Evolutionary conservation across 1,140 invertebrate species (phyloP).

Genomic region (Chlorops oryzae): DNA sequence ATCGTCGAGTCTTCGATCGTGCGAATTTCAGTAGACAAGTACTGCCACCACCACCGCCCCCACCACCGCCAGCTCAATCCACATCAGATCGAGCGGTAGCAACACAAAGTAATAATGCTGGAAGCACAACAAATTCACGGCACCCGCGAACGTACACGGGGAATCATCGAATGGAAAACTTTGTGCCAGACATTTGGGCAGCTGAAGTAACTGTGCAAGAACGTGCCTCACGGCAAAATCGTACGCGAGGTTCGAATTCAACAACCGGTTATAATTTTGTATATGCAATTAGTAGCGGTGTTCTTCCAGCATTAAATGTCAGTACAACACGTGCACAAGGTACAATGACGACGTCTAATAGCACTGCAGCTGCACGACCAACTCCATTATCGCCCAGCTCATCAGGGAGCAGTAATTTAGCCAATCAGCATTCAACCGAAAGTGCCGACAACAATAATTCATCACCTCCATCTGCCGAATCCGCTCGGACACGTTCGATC

Average conservation of each 20-base stretch:
- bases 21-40: too few species aligned
- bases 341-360: background rate
- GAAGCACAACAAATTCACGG: background rate
- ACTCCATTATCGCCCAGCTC: too few species aligned
- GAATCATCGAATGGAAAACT: conserved; percentile 20
- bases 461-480: too few species aligned
- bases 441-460: conserved; percentile 13
- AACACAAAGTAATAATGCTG: background rate
- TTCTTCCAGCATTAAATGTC: conserved; percentile 25
- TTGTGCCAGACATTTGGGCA: conserved; percentile 45
- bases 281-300: conserved; percentile 45
- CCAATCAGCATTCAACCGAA: conserved; percentile 16
- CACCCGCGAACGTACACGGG: conserved; percentile 1
- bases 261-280: conserved; percentile 42
- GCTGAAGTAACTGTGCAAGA: conserved; percentile 45
- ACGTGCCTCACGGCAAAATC: conserved; percentile 30
- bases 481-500: conserved; percentile 20
- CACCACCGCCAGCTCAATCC: background rate
- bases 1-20: too few species aligned
- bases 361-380: too few species aligned
- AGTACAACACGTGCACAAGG: background rate
- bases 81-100: background rate
- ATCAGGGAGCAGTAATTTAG: too few species aligned
- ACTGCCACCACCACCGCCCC: conserved; percentile 1
- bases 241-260: conserved; percentile 27